phyloP scores from a whole-genome alignment of 2,113 vertebrate species.

The Mus spicilegus region DNA sequence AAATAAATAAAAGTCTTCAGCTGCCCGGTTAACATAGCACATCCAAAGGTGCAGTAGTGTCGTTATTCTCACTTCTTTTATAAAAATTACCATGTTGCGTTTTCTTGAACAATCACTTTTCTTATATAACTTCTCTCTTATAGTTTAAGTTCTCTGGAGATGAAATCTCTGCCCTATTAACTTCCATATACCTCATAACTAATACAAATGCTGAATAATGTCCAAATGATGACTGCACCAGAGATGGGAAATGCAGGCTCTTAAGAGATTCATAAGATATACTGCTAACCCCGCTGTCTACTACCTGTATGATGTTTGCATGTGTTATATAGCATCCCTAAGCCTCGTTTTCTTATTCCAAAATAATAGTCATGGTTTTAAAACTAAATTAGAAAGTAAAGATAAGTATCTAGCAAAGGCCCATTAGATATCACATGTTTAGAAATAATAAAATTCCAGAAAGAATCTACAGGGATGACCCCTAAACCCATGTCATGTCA shows the following conservation, averaged over 20 bases:
- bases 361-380: not conserved
- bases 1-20: not conserved
- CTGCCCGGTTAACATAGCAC: not conserved
- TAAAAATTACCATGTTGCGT: not conserved
- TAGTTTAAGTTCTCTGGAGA: not conserved
- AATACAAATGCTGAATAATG: not conserved
- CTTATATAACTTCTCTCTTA: not conserved
- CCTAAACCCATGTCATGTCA: not conserved
- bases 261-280: not conserved
- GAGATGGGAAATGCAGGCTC: not conserved
- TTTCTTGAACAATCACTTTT: constrained; percentile 12
- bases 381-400: constrained; percentile 36
- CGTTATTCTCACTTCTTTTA: not conserved
- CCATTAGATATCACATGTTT: constrained; percentile 12
- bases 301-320: not conserved
- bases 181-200: not conserved
- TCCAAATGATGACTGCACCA: not conserved
- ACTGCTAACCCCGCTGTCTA: not conserved
- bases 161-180: not conserved
- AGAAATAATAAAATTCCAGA: not conserved
- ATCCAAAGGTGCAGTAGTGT: not conserved
- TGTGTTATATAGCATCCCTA: not conserved
- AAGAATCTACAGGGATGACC: not conserved
- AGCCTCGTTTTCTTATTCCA: not conserved
- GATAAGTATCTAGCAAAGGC: not conserved